A percentile compares a stretch with the other conserved stretches of the same genome.
Evolutionary conservation across 2,888 invertebrate species (phyloP).

Genomic region (Cheilosia grossa): DNA sequence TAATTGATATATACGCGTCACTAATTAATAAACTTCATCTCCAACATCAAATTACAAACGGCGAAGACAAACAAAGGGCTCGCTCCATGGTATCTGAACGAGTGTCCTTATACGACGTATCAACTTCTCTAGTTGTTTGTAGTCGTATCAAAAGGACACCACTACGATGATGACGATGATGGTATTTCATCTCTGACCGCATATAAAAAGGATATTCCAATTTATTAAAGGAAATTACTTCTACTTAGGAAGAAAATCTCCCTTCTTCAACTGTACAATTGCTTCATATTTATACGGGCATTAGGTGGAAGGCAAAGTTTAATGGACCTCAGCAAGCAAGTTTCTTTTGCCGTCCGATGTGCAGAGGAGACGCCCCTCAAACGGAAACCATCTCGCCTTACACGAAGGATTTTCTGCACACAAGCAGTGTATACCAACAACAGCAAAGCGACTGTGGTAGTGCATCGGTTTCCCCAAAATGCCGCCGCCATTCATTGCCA

Average conservation of each 20-base stretch:
- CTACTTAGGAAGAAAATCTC: constrained; percentile 74
- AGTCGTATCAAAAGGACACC: constrained; percentile 47
- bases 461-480: constrained; percentile 44
- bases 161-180: constrained; percentile 28
- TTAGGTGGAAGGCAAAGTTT: constrained; percentile 64
- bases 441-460: background rate
- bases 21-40: constrained; percentile 75
- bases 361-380: background rate
- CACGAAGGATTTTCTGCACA: constrained; percentile 31
- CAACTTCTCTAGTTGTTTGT: constrained; percentile 42
- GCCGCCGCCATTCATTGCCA: constrained; percentile 47
- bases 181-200: constrained; percentile 72
- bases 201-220: constrained; percentile 75
- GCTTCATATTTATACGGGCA: constrained; percentile 68
- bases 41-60: constrained; percentile 52
- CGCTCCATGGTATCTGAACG: background rate
- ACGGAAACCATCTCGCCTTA: constrained; percentile 20
- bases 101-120: constrained; percentile 37
- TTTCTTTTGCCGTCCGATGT: constrained; percentile 14
- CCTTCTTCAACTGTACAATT: constrained; percentile 73
- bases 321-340: constrained; percentile 55
- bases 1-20: constrained; percentile 71
- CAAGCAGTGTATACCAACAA: background rate
- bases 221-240: constrained; percentile 75
- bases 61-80: constrained; percentile 52